Base-by-base conservation (phyloP, 2,888 invertebrate genomes). In the Trissolcus brochymenae region DNA sequence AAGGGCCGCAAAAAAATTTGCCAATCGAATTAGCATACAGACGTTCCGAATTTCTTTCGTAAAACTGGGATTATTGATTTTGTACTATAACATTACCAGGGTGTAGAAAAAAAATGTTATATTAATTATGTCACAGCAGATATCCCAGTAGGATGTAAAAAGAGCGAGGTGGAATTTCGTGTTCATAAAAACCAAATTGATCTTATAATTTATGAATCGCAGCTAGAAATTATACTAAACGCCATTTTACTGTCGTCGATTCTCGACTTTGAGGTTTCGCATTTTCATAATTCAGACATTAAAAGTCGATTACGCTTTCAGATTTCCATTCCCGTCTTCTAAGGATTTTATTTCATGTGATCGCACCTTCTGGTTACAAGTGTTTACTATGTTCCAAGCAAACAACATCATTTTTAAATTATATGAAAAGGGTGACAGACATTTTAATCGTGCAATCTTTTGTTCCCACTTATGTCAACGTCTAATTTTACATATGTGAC, bases 171-270 rank as follows among this genome's bases (percentile, higher is more conserved):
- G 71, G 78, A 71, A 74, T 78, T 78, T 78, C 61, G 60, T 59
- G 64, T 75, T 56, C 68, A 40, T 72, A 64, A 78, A 78, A 78
- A 75, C 62, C 51, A 54, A 55, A 40, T 65, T 75, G 75, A 78
- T 78, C 75, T 60, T 71, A 64, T 75, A 75, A 78, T 78, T 78
- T 78, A 78, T 78, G 78, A 75, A 64, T 75, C 75, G 68, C 67
- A 60, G 65, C 75, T 76, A 76, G 76, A 79, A 79, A 76, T 79
- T 79, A 76, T 76, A 79, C 78, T 78, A 78, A 78, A 75, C 67
- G 72, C 66, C 75, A 72, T 78, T 78, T 78, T 75, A 78, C 78
- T 75, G 78, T 78, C 75, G 78, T 78, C 78, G 57, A 64, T 78
- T 75, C 74, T 53, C 49, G 53, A 35, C 61, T 76, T 66, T 59